These are phyloP conservation scores for Nemoura dubitans DNA, from an alignment of 2,888 invertebrate genomes.

Conservation along the genomic window DNA sequence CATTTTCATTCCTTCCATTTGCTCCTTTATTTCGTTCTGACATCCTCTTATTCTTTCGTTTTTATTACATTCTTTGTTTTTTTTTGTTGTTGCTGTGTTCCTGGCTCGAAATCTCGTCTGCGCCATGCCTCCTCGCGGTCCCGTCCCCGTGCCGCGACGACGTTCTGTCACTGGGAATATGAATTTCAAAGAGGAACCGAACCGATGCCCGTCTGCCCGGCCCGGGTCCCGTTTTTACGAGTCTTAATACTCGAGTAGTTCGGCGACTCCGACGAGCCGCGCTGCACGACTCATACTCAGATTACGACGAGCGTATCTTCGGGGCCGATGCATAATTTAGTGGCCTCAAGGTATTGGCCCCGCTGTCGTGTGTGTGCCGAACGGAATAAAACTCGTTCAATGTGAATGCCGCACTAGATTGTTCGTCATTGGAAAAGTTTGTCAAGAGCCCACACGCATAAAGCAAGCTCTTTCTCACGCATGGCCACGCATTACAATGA, in stretches of 20 bases:
- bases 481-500: conserved; percentile 5
- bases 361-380: conserved; percentile 13
- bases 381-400: conserved; percentile 42
- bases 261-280: not conserved
- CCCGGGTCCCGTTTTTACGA: conserved; percentile 35
- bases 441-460: conserved; percentile 38
- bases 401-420: conserved; percentile 34
- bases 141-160: conserved; percentile 13
- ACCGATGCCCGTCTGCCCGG: not conserved
- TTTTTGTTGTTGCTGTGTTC: conserved; percentile 25
- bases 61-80: conserved; percentile 28
- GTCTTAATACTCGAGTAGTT: conserved; percentile 16
- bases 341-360: conserved; percentile 22
- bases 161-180: conserved; percentile 35
- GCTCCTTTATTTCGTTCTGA: conserved; percentile 35
- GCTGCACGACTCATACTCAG: not conserved
- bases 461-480: conserved; percentile 9
- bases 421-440: conserved; percentile 33
- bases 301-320: conserved; percentile 27
- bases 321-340: conserved; percentile 9
- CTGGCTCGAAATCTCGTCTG: conserved; percentile 1
- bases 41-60: conserved; percentile 34
- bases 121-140: not conserved
- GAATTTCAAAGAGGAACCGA: conserved; percentile 37
- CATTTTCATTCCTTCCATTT: conserved; percentile 34